Base-by-base conservation (phyloP, 2,797 vertebrate species). In the Brachyrhaphis roseni region DNA sequence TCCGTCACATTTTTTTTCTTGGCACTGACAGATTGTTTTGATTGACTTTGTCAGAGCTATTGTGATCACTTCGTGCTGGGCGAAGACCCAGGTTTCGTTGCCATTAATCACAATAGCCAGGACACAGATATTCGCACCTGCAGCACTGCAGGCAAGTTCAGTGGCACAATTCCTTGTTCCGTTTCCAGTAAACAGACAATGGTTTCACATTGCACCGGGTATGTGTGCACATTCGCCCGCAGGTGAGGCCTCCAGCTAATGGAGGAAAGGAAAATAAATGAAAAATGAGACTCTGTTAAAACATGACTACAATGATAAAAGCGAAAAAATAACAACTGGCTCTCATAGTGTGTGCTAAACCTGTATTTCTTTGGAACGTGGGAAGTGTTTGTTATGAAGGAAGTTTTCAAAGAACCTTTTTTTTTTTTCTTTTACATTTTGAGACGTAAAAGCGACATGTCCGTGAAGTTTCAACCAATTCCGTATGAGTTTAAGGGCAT, bases 111-210 rank as follows among this genome's bases (percentile, higher is more conserved):
- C 46, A 26, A 92, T 75, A 84, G 81, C 71, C 72, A 91, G 79
- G 91, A 93, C 89, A 91, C 87, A 93, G 90, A 94, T 93, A 94
- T 86, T 93, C 75, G 49, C 97, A 97, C 96, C 96, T 97, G 97
- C 83, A 95, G 5, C 87, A 92, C 95, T 94, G 89, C 93, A 95
- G 95, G 96, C 95, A 74, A 71, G 86, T 94, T 93, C 78, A 91
- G 92, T 94, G 92, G 92, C 74, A 82, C 86, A 76, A 72, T 91
- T 95, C 92, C 94, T 94, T 87, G 87, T 95, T 91, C 80, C 86
- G 88, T 90, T 86, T 91, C 87, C 91, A 90, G 83, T 92, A 83
- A 92, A 90, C 84, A 95, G 92, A 79, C 87, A 6, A 76, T 86
- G 94, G 93, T 95, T 94, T 95, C 95, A 94, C 92, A 86, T 96